Base-by-base conservation (phyloP, 2,888 invertebrate species). In the Acleris laterana region DNA sequence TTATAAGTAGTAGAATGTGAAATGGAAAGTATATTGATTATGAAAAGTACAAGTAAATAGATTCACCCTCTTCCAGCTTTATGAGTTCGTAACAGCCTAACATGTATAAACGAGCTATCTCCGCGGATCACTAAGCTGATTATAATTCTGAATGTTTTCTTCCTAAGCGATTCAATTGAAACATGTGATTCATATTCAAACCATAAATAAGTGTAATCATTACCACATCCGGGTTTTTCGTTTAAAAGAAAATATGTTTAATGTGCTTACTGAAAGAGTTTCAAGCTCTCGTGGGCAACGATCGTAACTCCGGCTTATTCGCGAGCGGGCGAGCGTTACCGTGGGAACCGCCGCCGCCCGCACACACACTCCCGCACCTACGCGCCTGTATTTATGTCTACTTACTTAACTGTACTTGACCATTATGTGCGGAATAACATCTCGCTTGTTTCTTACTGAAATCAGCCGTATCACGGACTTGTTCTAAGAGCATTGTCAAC, bases 331-430 rank as follows among this genome's bases (percentile, higher is more conserved):
- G 76, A 76, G 80, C 78, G 83, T 85, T 82, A 83, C 85, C 88
- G 89, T 89, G 88, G 88, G 88, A 90, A 89, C 81, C 75, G 79
- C 77, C 77, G 73, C 71, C 75, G 78, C 77, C 72, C 75, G 68
- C 62, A 58, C 62, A 55, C 72, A 53, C 59, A 69, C 68, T 69
- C 46, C 64, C 63, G 66, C 71, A 72, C 67, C 64, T 57, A 57
- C 62, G 32, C 49, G 63, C 66, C 66, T 61, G 57, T 62, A 58
- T 55, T 62, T 66, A 66, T 66, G 62, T 62, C 61, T 66, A 57
- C 61, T 65, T 65, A 63, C 63, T 58, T 63, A 66, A 66, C 66
- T 66, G 66, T 66, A 66, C 66, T 61, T 65, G 60, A 65, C 65
- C 60, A 72, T 61, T 58, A 60, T 61, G 68, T 68, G 73, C 64